phyloP scores from a whole-genome alignment of 2,113 vertebrate species.

The Glaucidium brasilianum region DNA sequence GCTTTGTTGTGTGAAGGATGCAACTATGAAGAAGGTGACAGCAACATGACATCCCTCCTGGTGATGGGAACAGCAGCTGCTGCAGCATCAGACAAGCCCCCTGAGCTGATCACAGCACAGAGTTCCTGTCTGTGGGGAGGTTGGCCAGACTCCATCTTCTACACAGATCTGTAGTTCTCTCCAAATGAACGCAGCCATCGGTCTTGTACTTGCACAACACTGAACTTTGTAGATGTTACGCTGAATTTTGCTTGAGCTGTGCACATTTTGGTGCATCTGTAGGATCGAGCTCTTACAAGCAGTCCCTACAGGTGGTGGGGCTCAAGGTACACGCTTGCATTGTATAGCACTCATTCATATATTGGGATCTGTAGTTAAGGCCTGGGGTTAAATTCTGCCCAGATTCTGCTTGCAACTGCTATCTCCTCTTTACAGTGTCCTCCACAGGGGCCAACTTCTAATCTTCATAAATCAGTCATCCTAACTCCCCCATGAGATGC shows the following conservation, averaged over 20 bases:
- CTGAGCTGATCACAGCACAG: fast-evolving
- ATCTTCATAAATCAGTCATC: background rate
- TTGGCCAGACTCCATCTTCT: background rate
- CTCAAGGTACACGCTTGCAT: background rate
- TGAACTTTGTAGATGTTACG: background rate
- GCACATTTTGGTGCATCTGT: background rate
- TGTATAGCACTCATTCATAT: background rate
- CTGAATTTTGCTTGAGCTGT: background rate
- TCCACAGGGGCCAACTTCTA: background rate
- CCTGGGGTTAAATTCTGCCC: background rate
- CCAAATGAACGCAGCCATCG: fast-evolving
- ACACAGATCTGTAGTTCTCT: background rate
- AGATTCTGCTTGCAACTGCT: background rate
- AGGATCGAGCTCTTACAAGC: background rate
- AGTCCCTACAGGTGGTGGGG: background rate
- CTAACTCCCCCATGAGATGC: background rate
- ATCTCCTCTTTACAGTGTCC: background rate
- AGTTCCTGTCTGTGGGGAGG: fast-evolving
- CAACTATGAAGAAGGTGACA: background rate
- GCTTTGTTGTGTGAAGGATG: background rate
- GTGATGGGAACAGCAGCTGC: background rate
- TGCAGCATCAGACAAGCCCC: fast-evolving
- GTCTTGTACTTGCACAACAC: background rate
- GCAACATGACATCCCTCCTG: background rate
- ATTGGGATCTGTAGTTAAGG: background rate